Evolutionary conservation across 2,888 invertebrate species (phyloP), one percentile per base, ranked within the genome.

Genomic region (Pterostichus madidus): DNA sequence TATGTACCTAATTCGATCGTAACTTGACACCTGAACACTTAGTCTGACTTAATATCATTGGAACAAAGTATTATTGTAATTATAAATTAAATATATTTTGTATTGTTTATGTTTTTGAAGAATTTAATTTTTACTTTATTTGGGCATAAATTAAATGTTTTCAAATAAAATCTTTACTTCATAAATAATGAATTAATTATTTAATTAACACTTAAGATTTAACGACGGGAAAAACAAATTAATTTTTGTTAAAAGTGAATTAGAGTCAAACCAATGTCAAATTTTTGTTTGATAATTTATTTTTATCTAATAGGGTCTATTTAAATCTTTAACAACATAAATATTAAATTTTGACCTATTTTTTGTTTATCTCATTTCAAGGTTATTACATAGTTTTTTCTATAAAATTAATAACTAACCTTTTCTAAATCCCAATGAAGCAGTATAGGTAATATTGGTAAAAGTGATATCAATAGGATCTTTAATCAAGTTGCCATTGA

Each of bases 401-500:
- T 24, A 24, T 24, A 2, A 24, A 24, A 1, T 24, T 2, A 24
- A 24, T 24, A 24, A 24, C 90, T 90, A 89, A 96, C 96, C 95
- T 93, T 93, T 94, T 87, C 93, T 92, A 86, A 94, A 93, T 85
- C 95, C 96, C 83, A 95, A 90, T 49, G 92, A 93, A 15, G 96
- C 96, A 0, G 93, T 94, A 87, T 94, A 95, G 0, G 93, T 93
- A 84, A 96, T 92, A 87, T 95, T 93, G 83, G 94, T 93, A 89
- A 96, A 96, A 85, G 93, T 92, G 84, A 96, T 93, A 87, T 96
- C 95, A 46, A 96, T 86, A 0, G 88, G 87, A 79, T 87, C 86
- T 17, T 85, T 86, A 53, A 83, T 83, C 6, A 76, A 49, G 24
- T 76, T 77, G 4, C 83, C 83, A 13, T 77, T 61, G 24, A 83